These are phyloP conservation scores for Trididemnum clinides DNA, from an alignment of 23 tunicate species.

Conservation along the genomic window DNA sequence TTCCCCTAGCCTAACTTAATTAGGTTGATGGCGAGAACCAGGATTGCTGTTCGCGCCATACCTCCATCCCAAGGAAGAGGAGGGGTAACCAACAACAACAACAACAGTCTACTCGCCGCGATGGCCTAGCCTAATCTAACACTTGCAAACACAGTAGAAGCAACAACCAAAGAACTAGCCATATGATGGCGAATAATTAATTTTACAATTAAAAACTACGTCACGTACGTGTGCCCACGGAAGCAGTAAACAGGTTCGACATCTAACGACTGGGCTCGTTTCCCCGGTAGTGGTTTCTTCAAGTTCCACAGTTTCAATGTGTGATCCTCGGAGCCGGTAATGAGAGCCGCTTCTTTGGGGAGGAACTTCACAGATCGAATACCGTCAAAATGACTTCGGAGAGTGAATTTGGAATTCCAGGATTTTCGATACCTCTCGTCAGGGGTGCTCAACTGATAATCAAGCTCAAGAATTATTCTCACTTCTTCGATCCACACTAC, in stretches of 20 bases:
- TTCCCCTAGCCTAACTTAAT: no score
- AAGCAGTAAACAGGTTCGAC: slow-evolving; percentile 93
- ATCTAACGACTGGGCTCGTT: slow-evolving; percentile 67
- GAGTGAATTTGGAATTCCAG: slow-evolving; percentile 86
- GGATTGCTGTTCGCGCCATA: no score
- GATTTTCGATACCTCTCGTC: slow-evolving; percentile 73
- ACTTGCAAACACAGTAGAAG: background rate
- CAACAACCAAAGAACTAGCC: no score
- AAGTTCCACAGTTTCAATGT: slow-evolving; percentile 93
- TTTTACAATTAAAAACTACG: background rate
- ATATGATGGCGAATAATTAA: background rate
- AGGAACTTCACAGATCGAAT: slow-evolving; percentile 75
- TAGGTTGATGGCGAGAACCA: no score
- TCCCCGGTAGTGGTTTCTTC: slow-evolving; percentile 78
- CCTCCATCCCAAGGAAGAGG: no score
- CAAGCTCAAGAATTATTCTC: no score
- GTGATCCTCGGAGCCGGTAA: slow-evolving; percentile 94
- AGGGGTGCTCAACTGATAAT: slow-evolving; percentile 48
- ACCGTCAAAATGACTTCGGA: slow-evolving; percentile 93
- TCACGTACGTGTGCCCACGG: slow-evolving; percentile 79
- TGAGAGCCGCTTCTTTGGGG: slow-evolving; percentile 69
- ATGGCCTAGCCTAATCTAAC: no score
- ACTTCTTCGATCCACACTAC: no score
- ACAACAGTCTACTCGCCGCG: no score
- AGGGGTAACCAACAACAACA: no score